phyloP scores from a whole-genome alignment of 2,888 invertebrate species.

The Belgica antarctica region DNA sequence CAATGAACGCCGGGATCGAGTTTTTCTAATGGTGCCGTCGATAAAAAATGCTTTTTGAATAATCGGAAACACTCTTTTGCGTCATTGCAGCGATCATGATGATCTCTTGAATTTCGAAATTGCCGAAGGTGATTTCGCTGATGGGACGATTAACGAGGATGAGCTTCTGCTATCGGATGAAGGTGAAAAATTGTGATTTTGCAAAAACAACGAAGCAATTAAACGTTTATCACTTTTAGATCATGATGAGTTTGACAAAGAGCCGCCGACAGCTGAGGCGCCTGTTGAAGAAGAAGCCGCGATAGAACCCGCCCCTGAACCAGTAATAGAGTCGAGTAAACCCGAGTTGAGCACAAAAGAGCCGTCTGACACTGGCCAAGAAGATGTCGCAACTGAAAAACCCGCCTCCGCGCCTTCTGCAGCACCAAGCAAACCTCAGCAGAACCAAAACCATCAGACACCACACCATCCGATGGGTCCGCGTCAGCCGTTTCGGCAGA shows the following conservation, averaged over 20 bases:
- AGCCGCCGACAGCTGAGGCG: no score
- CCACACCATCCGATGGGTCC: neutral
- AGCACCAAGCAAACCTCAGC: neutral
- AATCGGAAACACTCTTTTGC: no score
- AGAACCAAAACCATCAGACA: no score
- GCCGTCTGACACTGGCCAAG: neutral
- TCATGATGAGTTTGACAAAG: neutral
- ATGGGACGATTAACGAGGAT: conserved; percentile 50
- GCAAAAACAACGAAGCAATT: neutral
- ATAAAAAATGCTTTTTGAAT: no score
- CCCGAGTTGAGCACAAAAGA: neutral
- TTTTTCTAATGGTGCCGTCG: no score
- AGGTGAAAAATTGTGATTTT: conserved; percentile 49
- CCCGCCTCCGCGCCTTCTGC: neutral
- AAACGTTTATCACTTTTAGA: neutral
- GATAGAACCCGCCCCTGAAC: neutral
- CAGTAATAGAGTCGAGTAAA: neutral
- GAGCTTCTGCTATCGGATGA: conserved; percentile 55
- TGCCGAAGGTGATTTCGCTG: conserved; percentile 53
- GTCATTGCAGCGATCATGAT: conserved; percentile 50
- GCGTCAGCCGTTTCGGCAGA: neutral
- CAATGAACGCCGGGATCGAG: no score
- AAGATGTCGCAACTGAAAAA: neutral
- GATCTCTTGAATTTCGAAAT: conserved; percentile 55
- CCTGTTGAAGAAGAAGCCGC: neutral